Percentiles rank a stretch among this genome's conserved stretches.
Conservation (phyloP, 37 sponge, comb jelly and placozoan genomes). For the Ephydatia muelleri region DNA sequence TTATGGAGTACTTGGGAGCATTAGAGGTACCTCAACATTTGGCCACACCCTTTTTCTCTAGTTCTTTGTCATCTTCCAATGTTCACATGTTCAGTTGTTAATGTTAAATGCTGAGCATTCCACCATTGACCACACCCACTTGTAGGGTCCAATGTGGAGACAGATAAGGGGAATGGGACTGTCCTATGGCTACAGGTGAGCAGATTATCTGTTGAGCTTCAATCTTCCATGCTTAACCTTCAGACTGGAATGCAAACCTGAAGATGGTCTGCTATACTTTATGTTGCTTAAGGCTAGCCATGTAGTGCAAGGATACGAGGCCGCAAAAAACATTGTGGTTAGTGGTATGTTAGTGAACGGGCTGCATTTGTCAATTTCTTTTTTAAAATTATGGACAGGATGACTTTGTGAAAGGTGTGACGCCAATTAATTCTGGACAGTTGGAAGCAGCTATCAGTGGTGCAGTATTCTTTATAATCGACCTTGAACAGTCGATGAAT, state of each 20-base stretch:
- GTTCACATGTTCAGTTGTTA: no score
- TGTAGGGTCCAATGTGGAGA: constrained; percentile 95
- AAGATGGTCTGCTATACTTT: constrained; percentile 68
- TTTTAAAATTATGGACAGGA: constrained; percentile 13
- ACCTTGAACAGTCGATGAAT: constrained; percentile 58
- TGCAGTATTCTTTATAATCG: constrained; percentile 62
- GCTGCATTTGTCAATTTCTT: not conserved
- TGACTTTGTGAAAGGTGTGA: constrained; percentile 55
- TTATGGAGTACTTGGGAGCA: constrained; percentile 78
- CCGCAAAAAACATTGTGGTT: constrained; percentile 79
- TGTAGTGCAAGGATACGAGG: constrained; percentile 76
- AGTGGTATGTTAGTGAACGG: constrained; percentile 4
- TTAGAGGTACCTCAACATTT: constrained; percentile 62
- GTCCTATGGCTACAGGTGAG: constrained; percentile 80
- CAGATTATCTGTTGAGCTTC: no score
- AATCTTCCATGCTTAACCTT: no score
- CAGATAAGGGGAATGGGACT: constrained; percentile 94
- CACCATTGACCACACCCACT: not conserved
- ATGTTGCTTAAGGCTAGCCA: constrained; percentile 75
- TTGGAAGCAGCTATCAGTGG: constrained; percentile 82
- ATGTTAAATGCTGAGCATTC: not conserved
- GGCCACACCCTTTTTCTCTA: not conserved
- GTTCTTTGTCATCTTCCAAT: no score
- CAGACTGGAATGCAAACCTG: constrained; percentile 57
- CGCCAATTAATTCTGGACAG: constrained; percentile 51